A percentile compares a stretch with the other conserved stretches of the same genome.
Evolutionary conservation across 2,113 vertebrate species (phyloP).

Genomic region (Chaetorhynchus papuensis): DNA sequence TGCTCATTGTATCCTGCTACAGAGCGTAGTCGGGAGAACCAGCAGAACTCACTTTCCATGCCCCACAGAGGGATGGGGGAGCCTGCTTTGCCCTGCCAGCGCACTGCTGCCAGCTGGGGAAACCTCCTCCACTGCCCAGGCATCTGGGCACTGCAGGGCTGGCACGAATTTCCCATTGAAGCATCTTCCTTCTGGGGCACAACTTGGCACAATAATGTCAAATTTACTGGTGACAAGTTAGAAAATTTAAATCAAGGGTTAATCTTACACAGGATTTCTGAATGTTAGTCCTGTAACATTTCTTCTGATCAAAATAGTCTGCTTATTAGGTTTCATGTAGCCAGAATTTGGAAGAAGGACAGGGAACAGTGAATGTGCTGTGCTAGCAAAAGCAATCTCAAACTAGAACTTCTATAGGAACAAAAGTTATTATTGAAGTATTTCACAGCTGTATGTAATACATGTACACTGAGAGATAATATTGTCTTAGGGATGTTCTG

Average conservation of each 20-base stretch:
- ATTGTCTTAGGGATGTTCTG: background rate
- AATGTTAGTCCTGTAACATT: background rate
- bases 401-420: background rate
- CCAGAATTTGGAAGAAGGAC: background rate
- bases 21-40: background rate
- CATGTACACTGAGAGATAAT: background rate
- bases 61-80: accelerated
- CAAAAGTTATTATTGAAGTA: background rate
- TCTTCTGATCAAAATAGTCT: background rate
- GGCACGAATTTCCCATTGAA: background rate
- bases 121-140: background rate
- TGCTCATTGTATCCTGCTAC: accelerated
- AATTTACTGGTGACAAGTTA: background rate
- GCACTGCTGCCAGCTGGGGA: background rate
- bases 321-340: background rate
- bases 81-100: background rate
- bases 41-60: background rate
- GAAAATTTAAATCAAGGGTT: background rate
- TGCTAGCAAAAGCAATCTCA: background rate
- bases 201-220: background rate
- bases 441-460: background rate
- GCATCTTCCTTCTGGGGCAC: background rate
- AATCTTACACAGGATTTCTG: background rate
- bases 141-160: background rate
- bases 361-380: background rate